These are phyloP conservation scores for Ifrita kowaldi DNA, from an alignment of 2,113 vertebrate species.

Conservation along the genomic window DNA sequence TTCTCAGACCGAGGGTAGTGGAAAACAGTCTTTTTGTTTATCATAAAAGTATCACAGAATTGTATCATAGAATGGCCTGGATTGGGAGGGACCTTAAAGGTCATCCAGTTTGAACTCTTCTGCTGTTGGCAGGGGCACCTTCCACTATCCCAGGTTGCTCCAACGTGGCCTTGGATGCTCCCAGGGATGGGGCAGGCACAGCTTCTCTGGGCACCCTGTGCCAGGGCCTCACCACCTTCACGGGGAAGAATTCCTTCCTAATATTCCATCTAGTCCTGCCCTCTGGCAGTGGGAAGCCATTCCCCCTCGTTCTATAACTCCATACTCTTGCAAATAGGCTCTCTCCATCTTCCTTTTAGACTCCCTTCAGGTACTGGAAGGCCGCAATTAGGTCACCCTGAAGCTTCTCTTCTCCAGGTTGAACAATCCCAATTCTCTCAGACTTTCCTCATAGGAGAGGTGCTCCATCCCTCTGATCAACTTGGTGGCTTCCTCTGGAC, in stretches of 20 bases:
- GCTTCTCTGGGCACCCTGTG: background rate
- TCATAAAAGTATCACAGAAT: background rate
- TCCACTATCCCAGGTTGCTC: background rate
- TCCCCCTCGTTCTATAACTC: background rate
- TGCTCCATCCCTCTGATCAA: background rate
- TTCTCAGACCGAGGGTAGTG: background rate
- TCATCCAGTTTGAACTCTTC: background rate
- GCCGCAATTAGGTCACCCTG: background rate
- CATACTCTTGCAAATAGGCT: too few species aligned
- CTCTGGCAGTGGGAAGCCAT: background rate
- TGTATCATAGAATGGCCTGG: background rate
- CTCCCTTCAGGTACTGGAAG: background rate
- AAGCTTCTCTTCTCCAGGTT: background rate
- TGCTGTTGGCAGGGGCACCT: background rate
- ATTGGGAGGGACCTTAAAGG: background rate
- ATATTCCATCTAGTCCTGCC: background rate
- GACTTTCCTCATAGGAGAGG: background rate
- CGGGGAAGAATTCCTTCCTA: background rate
- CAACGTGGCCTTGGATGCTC: rapidly evolving
- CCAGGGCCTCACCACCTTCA: background rate
- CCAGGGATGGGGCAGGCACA: background rate
- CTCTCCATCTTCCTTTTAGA: background rate
- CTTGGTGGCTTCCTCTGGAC: background rate
- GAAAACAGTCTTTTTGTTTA: background rate
- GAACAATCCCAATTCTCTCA: background rate